Evolutionary conservation across 2,797 vertebrate genomes (phyloP).

Genomic region (Catamblyrhynchus diadema): DNA sequence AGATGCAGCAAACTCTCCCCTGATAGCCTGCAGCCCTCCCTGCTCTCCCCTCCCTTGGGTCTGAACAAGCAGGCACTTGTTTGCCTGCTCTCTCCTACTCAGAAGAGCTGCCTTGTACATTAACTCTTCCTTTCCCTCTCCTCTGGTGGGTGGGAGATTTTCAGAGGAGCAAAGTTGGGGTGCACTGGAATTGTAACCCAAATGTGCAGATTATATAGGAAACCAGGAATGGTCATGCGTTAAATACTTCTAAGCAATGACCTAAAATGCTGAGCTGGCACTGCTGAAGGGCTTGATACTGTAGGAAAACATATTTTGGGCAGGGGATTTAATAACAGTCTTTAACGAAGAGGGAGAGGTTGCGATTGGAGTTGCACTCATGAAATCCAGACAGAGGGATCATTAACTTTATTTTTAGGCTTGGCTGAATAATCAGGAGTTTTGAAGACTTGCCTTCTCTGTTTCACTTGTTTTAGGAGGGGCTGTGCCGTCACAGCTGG

Average conservation of each 20-base stretch:
- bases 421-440: background rate
- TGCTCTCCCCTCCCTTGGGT: background rate
- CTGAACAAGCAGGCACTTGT: conserved; percentile 45
- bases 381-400: background rate
- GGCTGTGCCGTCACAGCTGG: background rate
- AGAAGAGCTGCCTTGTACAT: background rate
- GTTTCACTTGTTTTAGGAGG: background rate
- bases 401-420: conserved; percentile 63
- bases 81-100: background rate
- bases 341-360: conserved; percentile 14
- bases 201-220: background rate
- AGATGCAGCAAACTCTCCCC: background rate
- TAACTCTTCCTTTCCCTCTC: background rate
- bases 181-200: background rate
- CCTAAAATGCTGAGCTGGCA: background rate
- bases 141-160: background rate
- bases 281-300: background rate
- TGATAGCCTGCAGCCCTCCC: background rate
- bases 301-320: background rate
- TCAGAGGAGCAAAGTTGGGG: background rate
- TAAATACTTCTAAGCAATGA: background rate
- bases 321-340: conserved; percentile 42
- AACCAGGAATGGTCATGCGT: background rate
- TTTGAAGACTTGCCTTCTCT: background rate
- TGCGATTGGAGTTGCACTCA: background rate